Evolutionary conservation across 1,140 invertebrate species (phyloP).

Genomic region (Lepidurus apus): DNA sequence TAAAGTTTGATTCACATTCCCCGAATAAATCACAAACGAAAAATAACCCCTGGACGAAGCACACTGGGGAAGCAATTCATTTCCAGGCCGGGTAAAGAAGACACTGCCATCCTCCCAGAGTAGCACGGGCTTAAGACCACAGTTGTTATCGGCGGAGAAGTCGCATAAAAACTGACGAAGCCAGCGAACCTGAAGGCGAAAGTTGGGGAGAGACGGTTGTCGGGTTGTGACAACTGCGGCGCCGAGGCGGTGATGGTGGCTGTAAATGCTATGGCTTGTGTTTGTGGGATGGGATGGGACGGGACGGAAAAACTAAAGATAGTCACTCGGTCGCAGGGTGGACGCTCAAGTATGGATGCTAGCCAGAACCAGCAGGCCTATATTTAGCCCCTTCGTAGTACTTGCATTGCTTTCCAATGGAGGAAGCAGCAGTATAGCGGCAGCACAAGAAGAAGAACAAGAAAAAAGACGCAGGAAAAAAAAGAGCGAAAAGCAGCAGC

Average conservation of each 20-base stretch:
- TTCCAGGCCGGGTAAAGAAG: not conserved
- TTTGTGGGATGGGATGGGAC: not conserved
- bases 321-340: slow-evolving; percentile 9
- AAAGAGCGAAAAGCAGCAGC: not conserved
- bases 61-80: not conserved
- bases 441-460: not conserved
- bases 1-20: no score
- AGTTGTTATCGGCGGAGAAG: slow-evolving; percentile 6
- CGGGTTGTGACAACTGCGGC: slow-evolving; percentile 20
- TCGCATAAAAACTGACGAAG: slow-evolving; percentile 21
- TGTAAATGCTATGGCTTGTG: slow-evolving; percentile 19
- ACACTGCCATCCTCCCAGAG: not conserved
- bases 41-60: not conserved
- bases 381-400: slow-evolving; percentile 9
- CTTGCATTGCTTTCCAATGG: not conserved
- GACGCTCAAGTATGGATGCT: slow-evolving; percentile 14
- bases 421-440: slow-evolving; percentile 3
- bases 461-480: not conserved
- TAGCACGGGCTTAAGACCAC: not conserved
- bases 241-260: slow-evolving; percentile 12
- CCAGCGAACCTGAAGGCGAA: not conserved
- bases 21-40: no score
- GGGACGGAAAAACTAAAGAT: slow-evolving; percentile 15
- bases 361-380: slow-evolving; percentile 17
- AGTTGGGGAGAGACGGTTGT: not conserved